Conservation (phyloP, 2,113 vertebrate species). For the Spilogale gracilis region DNA sequence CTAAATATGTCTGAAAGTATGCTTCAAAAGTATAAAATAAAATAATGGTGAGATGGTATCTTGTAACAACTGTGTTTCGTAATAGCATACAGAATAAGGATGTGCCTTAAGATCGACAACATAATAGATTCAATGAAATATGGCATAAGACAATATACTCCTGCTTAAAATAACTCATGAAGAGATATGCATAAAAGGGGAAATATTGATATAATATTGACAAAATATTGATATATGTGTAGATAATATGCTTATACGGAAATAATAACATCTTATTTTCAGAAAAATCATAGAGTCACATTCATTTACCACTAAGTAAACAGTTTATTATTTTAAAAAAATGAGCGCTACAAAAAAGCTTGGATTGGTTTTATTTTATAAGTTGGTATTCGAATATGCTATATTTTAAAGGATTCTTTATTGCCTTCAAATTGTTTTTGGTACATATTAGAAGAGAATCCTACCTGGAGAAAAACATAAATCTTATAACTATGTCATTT, state of each 20-base stretch:
- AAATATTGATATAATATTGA: not conserved
- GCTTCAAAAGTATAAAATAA: not conserved
- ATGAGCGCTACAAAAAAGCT: not conserved
- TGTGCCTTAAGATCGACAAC: not conserved
- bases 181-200: not conserved
- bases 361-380: not conserved
- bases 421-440: not conserved
- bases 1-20: not conserved
- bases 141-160: not conserved
- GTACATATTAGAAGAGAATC: not conserved
- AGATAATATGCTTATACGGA: not conserved
- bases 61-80: not conserved
- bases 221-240: not conserved
- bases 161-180: not conserved
- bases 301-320: not conserved
- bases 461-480: not conserved
- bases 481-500: conserved; percentile 6
- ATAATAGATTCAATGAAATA: not conserved
- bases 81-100: not conserved
- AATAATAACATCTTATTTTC: not conserved
- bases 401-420: not conserved
- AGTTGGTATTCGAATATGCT: not conserved
- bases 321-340: not conserved
- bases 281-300: not conserved
- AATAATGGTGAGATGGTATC: not conserved